Evolutionary conservation across 1,140 invertebrate genomes (phyloP), one percentile per base, ranked within the genome.

Genomic region (Hypothenemus hampei): DNA sequence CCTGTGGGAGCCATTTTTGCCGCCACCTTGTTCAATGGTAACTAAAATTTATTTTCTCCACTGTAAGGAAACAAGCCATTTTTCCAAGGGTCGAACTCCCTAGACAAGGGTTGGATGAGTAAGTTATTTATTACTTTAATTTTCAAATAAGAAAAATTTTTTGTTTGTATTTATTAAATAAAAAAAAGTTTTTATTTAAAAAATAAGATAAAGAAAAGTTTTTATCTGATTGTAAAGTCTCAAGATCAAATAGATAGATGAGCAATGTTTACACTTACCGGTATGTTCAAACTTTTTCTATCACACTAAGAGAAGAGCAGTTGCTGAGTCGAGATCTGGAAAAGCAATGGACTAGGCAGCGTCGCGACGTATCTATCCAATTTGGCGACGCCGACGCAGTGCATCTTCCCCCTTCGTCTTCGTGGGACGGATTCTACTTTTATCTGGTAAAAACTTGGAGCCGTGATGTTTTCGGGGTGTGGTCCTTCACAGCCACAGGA

Each of bases 401-500:
- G 37, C 56, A 54, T 57, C 67, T 62, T 65, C 63, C 65, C 65
- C 65, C 66, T 61, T 60, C 62, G 57, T 46, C n/a, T n/a, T 56
- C 49, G 68, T 69, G 69, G 69, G 69, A 67, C 65, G 69, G 69
- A 71, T 70, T 68, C 68, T 57, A 48, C 57, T 59, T 68, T 65
- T 67, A 67, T 70, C 60, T 65, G 58, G 65, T 60, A 57, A 64
- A 62, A 56, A 44, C 57, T 51, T 57, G 49, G 57, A 59, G 66
- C 58, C 63, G 62, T 62, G 62, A 66, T 55, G 57, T 56, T n/a
- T n/a, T 55, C 64, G 63, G 68, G 68, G 68, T 69, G 68, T 70
- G 68, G 69, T 69, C 58, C 50, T 26, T 50, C n/a, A n/a, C n/a
- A 16, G n/a, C 39, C 40, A 53, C 45, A 22, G 49, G 49, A 60